phyloP scores from a whole-genome alignment of 2,888 invertebrate genomes.

The Opisthograptis luteolata region DNA sequence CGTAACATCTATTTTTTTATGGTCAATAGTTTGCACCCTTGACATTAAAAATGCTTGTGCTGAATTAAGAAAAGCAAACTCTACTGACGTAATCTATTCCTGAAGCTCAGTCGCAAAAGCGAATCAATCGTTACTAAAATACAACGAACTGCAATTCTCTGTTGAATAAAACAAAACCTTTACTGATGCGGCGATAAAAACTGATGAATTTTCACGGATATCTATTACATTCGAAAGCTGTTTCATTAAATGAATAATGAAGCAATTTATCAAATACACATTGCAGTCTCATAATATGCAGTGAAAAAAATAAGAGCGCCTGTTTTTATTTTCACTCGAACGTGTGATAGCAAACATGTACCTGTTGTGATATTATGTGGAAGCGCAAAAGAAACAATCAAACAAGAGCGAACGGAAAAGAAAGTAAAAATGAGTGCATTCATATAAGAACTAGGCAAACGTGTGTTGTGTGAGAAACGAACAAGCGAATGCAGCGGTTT shows the following conservation, averaged over 20 bases:
- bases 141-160: too few relatives aligned
- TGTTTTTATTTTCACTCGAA: constrained; percentile 54
- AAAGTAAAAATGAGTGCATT: constrained; percentile 83
- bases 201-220: too few relatives aligned
- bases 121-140: background rate
- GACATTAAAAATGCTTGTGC: too few relatives aligned
- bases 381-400: constrained; percentile 59
- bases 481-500: constrained; percentile 64
- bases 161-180: too few relatives aligned
- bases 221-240: too few relatives aligned
- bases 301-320: constrained; percentile 4
- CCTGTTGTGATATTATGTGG: constrained; percentile 36
- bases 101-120: background rate
- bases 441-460: constrained; percentile 78
- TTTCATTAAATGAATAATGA: background rate
- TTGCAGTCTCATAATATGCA: background rate
- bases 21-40: too few relatives aligned
- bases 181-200: too few relatives aligned
- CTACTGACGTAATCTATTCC: background rate
- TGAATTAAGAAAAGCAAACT: too few relatives aligned
- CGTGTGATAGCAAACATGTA: constrained; percentile 29
- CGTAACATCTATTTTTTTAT: constrained; percentile 30
- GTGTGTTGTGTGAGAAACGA: constrained; percentile 68
- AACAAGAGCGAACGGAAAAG: constrained; percentile 82
- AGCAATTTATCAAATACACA: background rate